A percentile compares a stretch with the other conserved stretches of the same genome.
These are phyloP conservation scores for Diadegma fenestrale DNA, from an alignment of 2,888 invertebrate species.

Conservation along the genomic window DNA sequence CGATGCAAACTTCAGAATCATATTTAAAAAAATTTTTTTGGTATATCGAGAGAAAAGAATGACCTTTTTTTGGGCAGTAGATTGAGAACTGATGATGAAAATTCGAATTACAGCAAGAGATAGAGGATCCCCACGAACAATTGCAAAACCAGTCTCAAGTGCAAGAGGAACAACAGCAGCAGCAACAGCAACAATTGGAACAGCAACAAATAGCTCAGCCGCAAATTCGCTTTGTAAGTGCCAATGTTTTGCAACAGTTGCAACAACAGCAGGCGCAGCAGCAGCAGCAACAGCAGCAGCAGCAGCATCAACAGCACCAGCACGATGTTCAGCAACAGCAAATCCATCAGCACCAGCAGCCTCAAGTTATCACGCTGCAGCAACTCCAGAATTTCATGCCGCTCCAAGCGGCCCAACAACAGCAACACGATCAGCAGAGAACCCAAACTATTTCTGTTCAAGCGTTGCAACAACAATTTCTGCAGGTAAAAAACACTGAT, in stretches of 20 bases:
- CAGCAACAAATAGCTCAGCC: conserved; percentile 77
- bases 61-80: not conserved
- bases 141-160: conserved; percentile 73
- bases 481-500: conserved; percentile 82
- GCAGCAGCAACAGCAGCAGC: conserved; percentile 78
- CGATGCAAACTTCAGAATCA: too few species aligned
- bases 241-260: conserved; percentile 83
- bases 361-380: conserved; percentile 85
- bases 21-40: too few species aligned
- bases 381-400: conserved; percentile 86
- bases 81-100: not conserved
- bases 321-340: conserved; percentile 85
- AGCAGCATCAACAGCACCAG: conserved; percentile 78
- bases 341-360: conserved; percentile 81
- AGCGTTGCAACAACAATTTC: conserved; percentile 86
- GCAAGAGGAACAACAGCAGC: conserved; percentile 71
- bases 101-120: conserved; percentile 78
- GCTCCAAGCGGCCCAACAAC: conserved; percentile 81
- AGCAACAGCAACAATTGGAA: conserved; percentile 73
- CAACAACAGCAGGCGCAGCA: conserved; percentile 78
- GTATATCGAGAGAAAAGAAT: too few species aligned
- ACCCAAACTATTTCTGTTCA: conserved; percentile 85
- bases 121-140: conserved; percentile 80
- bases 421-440: conserved; percentile 82
- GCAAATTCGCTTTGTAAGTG: conserved; percentile 82